These are phyloP conservation scores for Seriola rivoliana DNA, from an alignment of 2,113 vertebrate genomes.

Conservation along the genomic window DNA sequence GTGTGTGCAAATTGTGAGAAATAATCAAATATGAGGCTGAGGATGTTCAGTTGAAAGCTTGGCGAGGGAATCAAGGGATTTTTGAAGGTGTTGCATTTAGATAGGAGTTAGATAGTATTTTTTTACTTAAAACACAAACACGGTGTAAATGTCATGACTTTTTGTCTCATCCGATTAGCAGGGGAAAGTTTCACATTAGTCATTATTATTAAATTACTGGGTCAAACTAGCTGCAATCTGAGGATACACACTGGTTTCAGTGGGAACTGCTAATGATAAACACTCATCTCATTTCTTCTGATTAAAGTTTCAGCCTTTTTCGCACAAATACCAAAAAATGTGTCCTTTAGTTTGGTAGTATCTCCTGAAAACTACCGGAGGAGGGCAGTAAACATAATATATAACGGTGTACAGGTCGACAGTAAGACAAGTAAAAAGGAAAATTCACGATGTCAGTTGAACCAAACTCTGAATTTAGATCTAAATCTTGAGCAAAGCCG, in stretches of 20 bases:
- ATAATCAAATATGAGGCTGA: conserved; percentile 22
- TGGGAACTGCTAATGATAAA: neutral
- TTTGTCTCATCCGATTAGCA: neutral
- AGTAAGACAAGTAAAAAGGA: too few relatives aligned
- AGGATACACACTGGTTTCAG: neutral
- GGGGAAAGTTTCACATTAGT: neutral
- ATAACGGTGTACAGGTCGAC: too few relatives aligned
- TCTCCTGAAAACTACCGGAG: too few relatives aligned
- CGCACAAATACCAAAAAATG: neutral
- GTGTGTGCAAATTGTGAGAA: conserved; percentile 1
- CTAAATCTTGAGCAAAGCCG: neutral
- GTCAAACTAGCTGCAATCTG: neutral
- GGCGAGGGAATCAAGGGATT: neutral
- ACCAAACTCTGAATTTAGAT: neutral
- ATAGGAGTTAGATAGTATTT: neutral
- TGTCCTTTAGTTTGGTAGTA: neutral
- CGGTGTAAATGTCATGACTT: neutral
- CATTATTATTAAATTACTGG: neutral
- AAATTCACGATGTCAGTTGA: neutral
- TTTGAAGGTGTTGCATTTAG: neutral
- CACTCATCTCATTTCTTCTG: neutral
- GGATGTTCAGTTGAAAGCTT: neutral
- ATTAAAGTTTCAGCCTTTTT: neutral
- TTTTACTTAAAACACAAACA: neutral
- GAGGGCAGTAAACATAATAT: too few relatives aligned